Percentiles rank a stretch among this genome's conserved stretches.
Conservation (phyloP, 2,888 invertebrate species). For the Melinopterus prodromus region DNA sequence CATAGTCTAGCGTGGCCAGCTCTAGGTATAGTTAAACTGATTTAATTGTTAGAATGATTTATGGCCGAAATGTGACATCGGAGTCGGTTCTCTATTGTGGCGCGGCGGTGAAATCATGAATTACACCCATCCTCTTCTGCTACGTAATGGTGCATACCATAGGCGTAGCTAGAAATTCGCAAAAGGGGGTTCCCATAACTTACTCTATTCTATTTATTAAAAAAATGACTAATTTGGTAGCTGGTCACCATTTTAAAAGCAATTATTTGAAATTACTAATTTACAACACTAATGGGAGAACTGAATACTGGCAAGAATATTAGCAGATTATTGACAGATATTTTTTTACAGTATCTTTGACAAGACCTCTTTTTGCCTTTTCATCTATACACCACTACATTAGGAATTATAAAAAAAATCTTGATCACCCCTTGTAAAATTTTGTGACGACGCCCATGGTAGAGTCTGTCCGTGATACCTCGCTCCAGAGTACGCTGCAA, state of each 20-base stretch:
- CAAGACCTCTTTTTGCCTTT: too few species aligned
- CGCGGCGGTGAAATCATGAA: conserved; percentile 47
- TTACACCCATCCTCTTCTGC: conserved; percentile 46
- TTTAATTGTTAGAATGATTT: conserved; percentile 58
- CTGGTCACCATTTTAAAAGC: too few species aligned
- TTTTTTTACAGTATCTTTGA: too few species aligned
- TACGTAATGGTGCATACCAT: conserved; percentile 40
- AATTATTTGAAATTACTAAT: too few species aligned
- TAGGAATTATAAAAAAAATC: background rate
- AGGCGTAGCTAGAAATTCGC: background rate
- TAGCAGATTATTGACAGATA: too few species aligned
- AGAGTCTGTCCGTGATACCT: background rate
- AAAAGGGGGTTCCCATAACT: background rate
- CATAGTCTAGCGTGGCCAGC: conserved; percentile 45
- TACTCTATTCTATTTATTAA: too few species aligned
- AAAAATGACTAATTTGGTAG: too few species aligned
- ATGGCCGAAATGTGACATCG: conserved; percentile 54
- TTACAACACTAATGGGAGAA: too few species aligned
- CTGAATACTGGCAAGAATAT: too few species aligned
- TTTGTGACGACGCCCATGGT: background rate
- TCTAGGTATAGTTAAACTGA: conserved; percentile 52
- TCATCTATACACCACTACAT: background rate
- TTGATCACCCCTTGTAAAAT: background rate
- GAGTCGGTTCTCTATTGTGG: conserved; percentile 49
- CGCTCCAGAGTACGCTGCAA: background rate